Evolutionary conservation across 2,888 invertebrate species (phyloP).

Genomic region (Hypena proboscidalis): DNA sequence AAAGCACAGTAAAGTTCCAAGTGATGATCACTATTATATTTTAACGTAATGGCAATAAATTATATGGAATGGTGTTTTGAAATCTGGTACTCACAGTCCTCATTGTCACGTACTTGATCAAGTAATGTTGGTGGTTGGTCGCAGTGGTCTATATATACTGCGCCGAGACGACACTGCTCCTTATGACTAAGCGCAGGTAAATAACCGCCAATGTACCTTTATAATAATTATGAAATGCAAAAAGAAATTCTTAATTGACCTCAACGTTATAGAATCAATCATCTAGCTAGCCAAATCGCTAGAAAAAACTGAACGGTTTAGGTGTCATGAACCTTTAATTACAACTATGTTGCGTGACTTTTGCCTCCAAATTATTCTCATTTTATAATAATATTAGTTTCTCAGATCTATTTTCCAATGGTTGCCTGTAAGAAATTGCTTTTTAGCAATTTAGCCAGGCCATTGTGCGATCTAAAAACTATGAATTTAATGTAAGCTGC

Average conservation of each 20-base stretch:
- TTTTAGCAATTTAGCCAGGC: too few relatives aligned
- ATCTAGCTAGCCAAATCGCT: too few relatives aligned
- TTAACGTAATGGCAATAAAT: background rate
- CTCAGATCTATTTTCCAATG: too few relatives aligned
- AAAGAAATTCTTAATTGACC: conserved; percentile 3
- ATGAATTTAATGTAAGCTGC: too few relatives aligned
- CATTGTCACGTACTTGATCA: conserved; percentile 60
- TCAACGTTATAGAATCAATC: background rate
- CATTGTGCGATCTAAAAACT: too few relatives aligned
- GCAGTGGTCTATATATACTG: conserved; percentile 61
- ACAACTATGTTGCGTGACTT: too few relatives aligned
- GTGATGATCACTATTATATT: background rate
- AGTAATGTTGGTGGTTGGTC: conserved; percentile 46
- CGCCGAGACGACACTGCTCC: conserved; percentile 16
- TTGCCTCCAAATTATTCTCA: too few relatives aligned
- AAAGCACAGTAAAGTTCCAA: too few relatives aligned
- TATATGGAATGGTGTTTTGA: conserved; percentile 6
- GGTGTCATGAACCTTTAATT: too few relatives aligned
- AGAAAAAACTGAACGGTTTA: too few relatives aligned
- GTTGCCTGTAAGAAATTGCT: too few relatives aligned
- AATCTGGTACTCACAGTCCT: conserved; percentile 65
- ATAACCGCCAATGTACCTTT: conserved; percentile 48
- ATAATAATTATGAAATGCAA: conserved; percentile 4
- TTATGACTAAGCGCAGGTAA: conserved; percentile 61
- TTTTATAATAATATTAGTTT: too few relatives aligned